Evolutionary conservation across 1,140 invertebrate species (phyloP).

Genomic region (Linepithema humile): DNA sequence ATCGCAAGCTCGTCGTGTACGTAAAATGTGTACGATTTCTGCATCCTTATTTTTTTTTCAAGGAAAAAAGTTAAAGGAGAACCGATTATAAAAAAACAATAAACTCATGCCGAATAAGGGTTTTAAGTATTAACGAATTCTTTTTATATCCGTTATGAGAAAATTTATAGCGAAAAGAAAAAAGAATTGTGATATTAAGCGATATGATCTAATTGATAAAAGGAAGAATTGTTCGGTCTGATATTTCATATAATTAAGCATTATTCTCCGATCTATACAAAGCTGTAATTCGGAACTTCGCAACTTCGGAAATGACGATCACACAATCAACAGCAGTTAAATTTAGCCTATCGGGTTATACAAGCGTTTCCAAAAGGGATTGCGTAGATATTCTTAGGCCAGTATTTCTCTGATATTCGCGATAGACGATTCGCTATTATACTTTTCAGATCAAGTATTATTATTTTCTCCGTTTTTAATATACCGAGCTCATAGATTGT

Average conservation of each 20-base stretch:
- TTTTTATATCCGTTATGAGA: slow-evolving; percentile 20
- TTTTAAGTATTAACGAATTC: slow-evolving; percentile 61
- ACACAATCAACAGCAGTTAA: slow-evolving; percentile 28
- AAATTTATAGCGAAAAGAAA: not conserved
- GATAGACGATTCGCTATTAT: not conserved
- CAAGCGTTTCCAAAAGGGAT: not conserved
- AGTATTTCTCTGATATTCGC: slow-evolving; percentile 43
- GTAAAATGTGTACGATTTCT: slow-evolving; percentile 27
- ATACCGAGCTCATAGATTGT: not conserved
- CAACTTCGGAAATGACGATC: slow-evolving; percentile 10
- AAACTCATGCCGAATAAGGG: slow-evolving; percentile 56
- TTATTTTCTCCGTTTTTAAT: not conserved
- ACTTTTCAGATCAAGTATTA: not conserved
- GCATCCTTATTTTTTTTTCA: slow-evolving; percentile 2
- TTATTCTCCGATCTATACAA: not conserved
- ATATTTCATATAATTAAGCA: not conserved
- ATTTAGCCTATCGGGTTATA: slow-evolving; percentile 12
- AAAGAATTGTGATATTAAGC: not conserved
- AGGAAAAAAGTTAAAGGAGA: slow-evolving; percentile 1
- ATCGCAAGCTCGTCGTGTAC: not conserved
- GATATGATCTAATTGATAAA: slow-evolving; percentile 22
- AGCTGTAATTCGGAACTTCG: not conserved
- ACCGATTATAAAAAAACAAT: slow-evolving; percentile 53
- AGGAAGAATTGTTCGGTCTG: slow-evolving; percentile 1
- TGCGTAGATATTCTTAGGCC: slow-evolving; percentile 42